Evolutionary conservation across 2,888 invertebrate genomes (phyloP).

Genomic region (Galeopsomyia nigrocyanea): DNA sequence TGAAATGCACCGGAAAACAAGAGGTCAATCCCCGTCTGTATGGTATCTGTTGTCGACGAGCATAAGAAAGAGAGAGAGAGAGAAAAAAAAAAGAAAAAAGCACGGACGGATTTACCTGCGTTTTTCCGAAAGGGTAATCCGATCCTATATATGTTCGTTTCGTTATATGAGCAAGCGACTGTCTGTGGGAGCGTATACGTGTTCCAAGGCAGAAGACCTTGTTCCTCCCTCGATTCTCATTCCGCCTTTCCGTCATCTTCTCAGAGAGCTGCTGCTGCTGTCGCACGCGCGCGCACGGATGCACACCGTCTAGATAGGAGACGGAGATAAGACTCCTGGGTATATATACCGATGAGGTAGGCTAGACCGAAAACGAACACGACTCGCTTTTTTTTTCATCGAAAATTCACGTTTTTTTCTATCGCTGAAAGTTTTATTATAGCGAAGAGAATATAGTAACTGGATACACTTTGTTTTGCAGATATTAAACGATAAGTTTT

Average conservation of each 20-base stretch:
- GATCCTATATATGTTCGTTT: slow-evolving; percentile 64
- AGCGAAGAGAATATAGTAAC: too few species aligned
- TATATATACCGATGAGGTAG: slow-evolving; percentile 31
- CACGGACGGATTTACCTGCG: slow-evolving; percentile 42
- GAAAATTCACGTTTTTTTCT: not conserved
- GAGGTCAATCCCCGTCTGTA: slow-evolving; percentile 31
- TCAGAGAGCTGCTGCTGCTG: not conserved
- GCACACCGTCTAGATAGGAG: slow-evolving; percentile 65
- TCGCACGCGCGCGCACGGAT: slow-evolving; percentile 39
- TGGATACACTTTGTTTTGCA: too few species aligned
- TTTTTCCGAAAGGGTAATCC: slow-evolving; percentile 62
- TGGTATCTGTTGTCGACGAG: too few species aligned
- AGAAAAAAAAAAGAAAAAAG: slow-evolving; percentile 12
- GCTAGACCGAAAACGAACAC: not conserved
- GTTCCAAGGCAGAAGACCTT: too few species aligned
- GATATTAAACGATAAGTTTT: too few species aligned
- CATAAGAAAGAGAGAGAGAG: too few species aligned
- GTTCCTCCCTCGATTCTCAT: slow-evolving; percentile 52
- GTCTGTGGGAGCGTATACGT: too few species aligned
- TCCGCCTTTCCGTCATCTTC: slow-evolving; percentile 55
- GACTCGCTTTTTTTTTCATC: not conserved
- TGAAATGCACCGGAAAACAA: slow-evolving; percentile 38
- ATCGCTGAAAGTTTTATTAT: not conserved
- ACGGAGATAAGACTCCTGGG: slow-evolving; percentile 57
- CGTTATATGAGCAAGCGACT: slow-evolving; percentile 46